Conservation (phyloP, 1,140 invertebrate species). For the Papilio helenus region DNA sequence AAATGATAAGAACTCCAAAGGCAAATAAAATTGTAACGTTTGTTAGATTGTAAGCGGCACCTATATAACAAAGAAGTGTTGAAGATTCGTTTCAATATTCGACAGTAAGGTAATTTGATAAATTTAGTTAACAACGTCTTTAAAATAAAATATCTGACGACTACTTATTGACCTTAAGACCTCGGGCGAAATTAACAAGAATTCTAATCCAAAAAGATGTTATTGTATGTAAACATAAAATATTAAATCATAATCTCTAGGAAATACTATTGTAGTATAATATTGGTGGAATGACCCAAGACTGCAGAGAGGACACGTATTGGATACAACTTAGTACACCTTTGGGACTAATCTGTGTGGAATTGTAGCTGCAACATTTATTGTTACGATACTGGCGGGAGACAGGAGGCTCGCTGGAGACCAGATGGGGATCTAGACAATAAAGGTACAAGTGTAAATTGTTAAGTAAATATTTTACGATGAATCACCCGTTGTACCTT, state of each 20-base stretch:
- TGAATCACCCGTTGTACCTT: neutral
- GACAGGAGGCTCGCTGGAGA: constrained; percentile 2
- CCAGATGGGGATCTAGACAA: neutral
- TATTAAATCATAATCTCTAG: neutral
- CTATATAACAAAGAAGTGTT: too few relatives aligned
- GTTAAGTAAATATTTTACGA: neutral
- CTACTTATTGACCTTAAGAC: too few relatives aligned
- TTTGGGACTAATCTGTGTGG: constrained; percentile 21
- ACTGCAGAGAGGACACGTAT: neutral
- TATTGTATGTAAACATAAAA: neutral
- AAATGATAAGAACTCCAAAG: too few relatives aligned
- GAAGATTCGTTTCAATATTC: too few relatives aligned
- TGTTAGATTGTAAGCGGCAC: too few relatives aligned
- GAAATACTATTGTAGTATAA: neutral
- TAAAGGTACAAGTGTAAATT: neutral
- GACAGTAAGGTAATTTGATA: too few relatives aligned
- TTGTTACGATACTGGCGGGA: neutral
- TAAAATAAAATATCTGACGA: too few relatives aligned
- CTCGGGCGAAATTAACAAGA: neutral
- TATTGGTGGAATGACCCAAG: neutral
- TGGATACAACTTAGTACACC: constrained; percentile 21
- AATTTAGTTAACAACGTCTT: too few relatives aligned
- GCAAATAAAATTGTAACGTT: too few relatives aligned
- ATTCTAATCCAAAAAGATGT: neutral
- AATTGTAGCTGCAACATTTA: constrained; percentile 17